phyloP scores from a whole-genome alignment of 2,888 invertebrate species.

The Drosophila prolongata region DNA sequence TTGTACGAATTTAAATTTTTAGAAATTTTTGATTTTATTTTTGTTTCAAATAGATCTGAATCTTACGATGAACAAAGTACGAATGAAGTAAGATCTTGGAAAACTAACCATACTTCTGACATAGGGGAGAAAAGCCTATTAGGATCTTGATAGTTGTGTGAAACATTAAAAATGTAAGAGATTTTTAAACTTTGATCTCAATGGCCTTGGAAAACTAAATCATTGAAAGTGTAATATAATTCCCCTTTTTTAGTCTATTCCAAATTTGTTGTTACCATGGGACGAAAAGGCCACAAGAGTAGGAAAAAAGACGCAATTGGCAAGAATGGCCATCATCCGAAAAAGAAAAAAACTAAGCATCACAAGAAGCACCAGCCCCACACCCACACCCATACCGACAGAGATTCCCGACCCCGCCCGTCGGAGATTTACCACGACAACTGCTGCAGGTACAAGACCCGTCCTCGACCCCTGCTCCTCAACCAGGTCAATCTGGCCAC shows the following conservation, averaged over 20 bases:
- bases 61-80: conserved; percentile 12
- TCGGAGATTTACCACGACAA: not conserved
- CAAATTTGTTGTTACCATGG: conserved; percentile 7
- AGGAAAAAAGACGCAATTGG: not conserved
- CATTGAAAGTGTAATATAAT: not conserved
- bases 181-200: not conserved
- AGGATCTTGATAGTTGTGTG: conserved; percentile 1
- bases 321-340: not conserved
- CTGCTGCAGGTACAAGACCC: conserved; percentile 13
- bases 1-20: not conserved
- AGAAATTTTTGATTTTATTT: conserved; percentile 14
- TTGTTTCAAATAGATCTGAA: conserved; percentile 34
- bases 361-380: not conserved
- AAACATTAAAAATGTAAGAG: not conserved
- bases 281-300: not conserved
- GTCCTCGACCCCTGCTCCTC: not conserved
- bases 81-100: conserved; percentile 12
- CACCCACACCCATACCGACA: too few species aligned
- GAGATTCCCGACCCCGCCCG: not conserved
- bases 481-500: conserved; percentile 1
- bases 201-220: not conserved
- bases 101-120: not conserved
- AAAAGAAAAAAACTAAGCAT: not conserved
- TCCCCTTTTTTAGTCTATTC: not conserved
- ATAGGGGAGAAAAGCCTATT: not conserved